Percentiles rank a stretch among this genome's conserved stretches.
phyloP scores from a whole-genome alignment of 2,888 invertebrate species.

The Drosophila sordidula region DNA sequence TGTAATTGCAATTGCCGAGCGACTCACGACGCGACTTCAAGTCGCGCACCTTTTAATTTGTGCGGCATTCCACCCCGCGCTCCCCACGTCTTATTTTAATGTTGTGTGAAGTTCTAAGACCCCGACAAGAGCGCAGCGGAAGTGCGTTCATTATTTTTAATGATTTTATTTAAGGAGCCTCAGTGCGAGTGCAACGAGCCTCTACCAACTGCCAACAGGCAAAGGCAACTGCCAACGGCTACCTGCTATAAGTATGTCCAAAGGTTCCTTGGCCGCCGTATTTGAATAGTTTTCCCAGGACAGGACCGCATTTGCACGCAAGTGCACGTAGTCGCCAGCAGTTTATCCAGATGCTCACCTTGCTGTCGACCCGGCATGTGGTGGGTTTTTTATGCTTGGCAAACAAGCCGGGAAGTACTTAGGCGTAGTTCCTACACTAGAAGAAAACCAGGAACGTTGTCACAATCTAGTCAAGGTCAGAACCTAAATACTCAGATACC shows the following conservation, averaged over 20 bases:
- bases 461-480: too few relatives aligned
- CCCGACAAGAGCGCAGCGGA: constrained; percentile 64
- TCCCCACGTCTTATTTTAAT: constrained; percentile 63
- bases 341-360: constrained; percentile 47
- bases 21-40: constrained; percentile 66
- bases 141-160: constrained; percentile 80
- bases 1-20: constrained; percentile 73
- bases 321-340: background rate
- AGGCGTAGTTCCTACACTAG: background rate
- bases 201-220: constrained; percentile 25
- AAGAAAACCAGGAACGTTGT: background rate
- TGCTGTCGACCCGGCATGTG: constrained; percentile 12
- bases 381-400: constrained; percentile 6
- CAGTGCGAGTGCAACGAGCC: constrained; percentile 16
- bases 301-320: constrained; percentile 47
- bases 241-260: constrained; percentile 5
- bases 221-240: constrained; percentile 1
- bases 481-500: too few relatives aligned
- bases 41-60: constrained; percentile 74
- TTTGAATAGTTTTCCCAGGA: constrained; percentile 52
- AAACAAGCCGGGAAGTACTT: constrained; percentile 3
- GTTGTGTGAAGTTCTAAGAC: constrained; percentile 72
- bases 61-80: constrained; percentile 59
- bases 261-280: constrained; percentile 23
- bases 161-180: constrained; percentile 71